Percentiles rank a stretch among this genome's conserved stretches.
These are phyloP conservation scores for Thera britannica DNA, from an alignment of 2,888 invertebrate species.

Conservation along the genomic window DNA sequence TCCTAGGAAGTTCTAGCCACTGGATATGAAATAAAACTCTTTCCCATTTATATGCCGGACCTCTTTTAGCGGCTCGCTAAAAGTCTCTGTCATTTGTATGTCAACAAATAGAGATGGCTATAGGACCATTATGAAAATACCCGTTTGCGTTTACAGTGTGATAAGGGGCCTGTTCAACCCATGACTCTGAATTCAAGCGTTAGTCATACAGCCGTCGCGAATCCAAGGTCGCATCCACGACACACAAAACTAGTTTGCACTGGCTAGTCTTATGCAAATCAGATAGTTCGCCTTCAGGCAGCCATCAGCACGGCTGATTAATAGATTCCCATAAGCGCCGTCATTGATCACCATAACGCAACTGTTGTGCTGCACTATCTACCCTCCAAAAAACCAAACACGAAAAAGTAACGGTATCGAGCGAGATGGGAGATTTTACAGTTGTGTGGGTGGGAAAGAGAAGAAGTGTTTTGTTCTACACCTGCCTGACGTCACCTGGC, in stretches of 20 bases:
- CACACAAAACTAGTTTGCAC: not conserved
- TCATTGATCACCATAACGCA: constrained; percentile 54
- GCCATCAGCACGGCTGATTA: not conserved
- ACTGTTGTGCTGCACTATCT: constrained; percentile 54
- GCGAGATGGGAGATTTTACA: constrained; percentile 46
- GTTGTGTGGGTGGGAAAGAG: constrained; percentile 59
- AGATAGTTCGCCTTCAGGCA: not conserved
- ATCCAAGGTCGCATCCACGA: no score
- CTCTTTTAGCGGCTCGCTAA: no score
- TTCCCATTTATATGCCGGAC: no score
- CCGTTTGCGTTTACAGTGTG: no score
- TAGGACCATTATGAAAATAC: no score
- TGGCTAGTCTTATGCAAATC: not conserved
- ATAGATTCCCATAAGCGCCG: not conserved
- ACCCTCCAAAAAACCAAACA: constrained; percentile 60
- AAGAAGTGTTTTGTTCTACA: constrained; percentile 67
- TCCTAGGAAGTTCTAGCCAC: constrained; percentile 18
- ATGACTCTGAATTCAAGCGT: not conserved
- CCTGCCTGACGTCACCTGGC: constrained; percentile 79
- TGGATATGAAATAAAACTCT: not conserved
- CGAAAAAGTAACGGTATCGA: constrained; percentile 66
- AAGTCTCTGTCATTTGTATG: no score
- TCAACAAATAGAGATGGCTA: no score
- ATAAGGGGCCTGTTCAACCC: no score
- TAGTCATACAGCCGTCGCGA: not conserved